Percentiles rank a stretch among this genome's conserved stretches.
These are phyloP conservation scores for Carlito syrichta DNA, from an alignment of 2,113 vertebrate genomes.

Conservation along the genomic window DNA sequence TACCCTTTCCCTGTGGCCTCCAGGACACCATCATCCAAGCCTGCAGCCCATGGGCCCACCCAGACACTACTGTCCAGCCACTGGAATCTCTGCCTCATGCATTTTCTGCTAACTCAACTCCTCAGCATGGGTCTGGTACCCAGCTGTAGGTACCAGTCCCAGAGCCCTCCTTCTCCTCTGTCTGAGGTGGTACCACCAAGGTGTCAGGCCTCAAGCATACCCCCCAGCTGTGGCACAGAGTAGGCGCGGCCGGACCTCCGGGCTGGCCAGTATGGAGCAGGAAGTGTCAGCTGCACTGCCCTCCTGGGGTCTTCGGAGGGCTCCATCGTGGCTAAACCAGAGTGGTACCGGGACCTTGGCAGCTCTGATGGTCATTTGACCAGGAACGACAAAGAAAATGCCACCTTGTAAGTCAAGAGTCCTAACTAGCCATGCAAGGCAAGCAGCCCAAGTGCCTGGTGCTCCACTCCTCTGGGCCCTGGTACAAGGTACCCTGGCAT, in stretches of 20 bases:
- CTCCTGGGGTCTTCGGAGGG: neutral
- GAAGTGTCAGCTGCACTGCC: neutral
- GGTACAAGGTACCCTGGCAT: neutral
- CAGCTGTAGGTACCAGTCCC: neutral
- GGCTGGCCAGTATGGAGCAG: neutral
- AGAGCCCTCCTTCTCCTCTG: neutral
- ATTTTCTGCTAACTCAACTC: neutral
- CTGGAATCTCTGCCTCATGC: neutral
- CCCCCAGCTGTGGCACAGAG: neutral
- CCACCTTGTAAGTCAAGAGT: neutral
- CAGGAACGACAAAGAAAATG: neutral
- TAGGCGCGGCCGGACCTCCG: neutral
- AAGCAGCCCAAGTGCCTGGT: neutral
- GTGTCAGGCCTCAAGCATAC: neutral
- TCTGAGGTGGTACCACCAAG: neutral
- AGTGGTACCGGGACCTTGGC: too few relatives aligned
- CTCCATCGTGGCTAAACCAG: neutral
- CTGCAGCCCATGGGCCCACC: neutral
- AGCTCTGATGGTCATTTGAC: neutral
- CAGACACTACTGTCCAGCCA: too few relatives aligned
- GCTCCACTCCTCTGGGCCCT: neutral
- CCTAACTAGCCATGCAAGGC: neutral
- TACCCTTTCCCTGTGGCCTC: neutral
- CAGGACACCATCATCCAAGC: neutral
- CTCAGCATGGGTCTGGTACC: neutral